phyloP scores from a whole-genome alignment of 2,797 vertebrate species.

The Bradypodion ventrale region DNA sequence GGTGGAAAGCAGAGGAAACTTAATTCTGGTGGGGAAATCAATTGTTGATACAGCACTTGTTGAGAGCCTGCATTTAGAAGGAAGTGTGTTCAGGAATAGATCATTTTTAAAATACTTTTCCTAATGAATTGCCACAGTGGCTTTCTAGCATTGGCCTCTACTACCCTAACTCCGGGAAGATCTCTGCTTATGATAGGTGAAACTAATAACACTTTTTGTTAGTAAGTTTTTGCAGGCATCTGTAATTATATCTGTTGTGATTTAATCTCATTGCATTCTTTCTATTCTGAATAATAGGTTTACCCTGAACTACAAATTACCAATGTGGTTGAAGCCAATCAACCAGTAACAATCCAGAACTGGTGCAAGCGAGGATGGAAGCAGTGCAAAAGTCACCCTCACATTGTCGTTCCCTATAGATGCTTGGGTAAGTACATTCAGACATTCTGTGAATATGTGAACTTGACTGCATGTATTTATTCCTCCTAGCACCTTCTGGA shows the following conservation, averaged over 20 bases:
- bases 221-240: accelerated
- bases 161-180: not conserved
- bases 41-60: not conserved
- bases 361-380: slow-evolving; percentile 89
- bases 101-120: not conserved
- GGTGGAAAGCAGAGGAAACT: too few species aligned
- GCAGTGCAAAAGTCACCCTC: slow-evolving; percentile 86
- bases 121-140: not conserved
- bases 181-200: not conserved
- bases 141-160: not conserved
- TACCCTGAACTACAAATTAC: slow-evolving; percentile 90
- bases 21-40: not conserved
- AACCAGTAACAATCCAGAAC: slow-evolving; percentile 87
- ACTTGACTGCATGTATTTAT: not conserved
- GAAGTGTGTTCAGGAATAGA: not conserved
- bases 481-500: not conserved
- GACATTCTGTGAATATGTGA: not conserved
- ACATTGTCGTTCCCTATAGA: slow-evolving; percentile 95
- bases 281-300: slow-evolving; percentile 72
- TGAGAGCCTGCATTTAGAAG: not conserved
- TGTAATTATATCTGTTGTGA: not conserved
- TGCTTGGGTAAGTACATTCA: slow-evolving; percentile 85
- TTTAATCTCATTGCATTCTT: slow-evolving; percentile 15
- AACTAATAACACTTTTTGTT: not conserved
- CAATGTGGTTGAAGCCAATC: slow-evolving; percentile 90